Conservation (phyloP, 2,113 vertebrate genomes). For the Pipa parva region DNA sequence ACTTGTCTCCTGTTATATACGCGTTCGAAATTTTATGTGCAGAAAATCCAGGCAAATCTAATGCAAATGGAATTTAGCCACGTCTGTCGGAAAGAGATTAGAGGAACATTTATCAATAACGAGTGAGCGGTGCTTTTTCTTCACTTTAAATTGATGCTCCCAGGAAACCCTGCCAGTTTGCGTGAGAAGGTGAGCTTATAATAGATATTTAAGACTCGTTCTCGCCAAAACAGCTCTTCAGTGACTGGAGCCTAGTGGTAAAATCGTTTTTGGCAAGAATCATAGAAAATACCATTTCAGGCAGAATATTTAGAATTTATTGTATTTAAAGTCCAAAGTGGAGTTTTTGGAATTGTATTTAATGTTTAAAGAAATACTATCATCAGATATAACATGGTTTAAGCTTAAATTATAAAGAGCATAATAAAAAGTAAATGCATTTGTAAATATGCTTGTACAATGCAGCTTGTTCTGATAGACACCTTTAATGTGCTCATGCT, state of each 20-base stretch:
- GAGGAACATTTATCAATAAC: conserved; percentile 25
- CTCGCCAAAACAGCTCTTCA: conserved; percentile 11
- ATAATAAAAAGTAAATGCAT: too few relatives aligned
- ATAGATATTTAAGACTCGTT: not conserved
- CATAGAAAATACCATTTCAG: conserved; percentile 11
- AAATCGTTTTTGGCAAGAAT: conserved; percentile 31
- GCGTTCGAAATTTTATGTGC: not conserved
- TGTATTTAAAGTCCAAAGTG: not conserved
- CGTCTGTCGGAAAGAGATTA: conserved; percentile 28
- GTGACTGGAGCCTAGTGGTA: conserved; percentile 7
- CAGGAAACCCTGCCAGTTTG: conserved; percentile 7
- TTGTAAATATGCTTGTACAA: not conserved
- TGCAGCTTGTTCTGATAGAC: not conserved
- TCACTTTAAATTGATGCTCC: not conserved
- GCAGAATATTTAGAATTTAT: not conserved
- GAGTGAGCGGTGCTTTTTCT: not conserved
- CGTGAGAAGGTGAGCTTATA: not conserved
- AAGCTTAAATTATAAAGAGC: too few relatives aligned
- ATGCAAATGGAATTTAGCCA: conserved; percentile 30
- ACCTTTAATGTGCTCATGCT: too few relatives aligned
- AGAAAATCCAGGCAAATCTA: conserved; percentile 1
- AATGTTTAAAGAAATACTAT: not conserved
- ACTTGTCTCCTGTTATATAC: not conserved
- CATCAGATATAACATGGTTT: too few relatives aligned
- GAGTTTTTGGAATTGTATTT: not conserved